Base-by-base conservation (phyloP, 2,113 vertebrate genomes). In the Shinisaurus crocodilurus region DNA sequence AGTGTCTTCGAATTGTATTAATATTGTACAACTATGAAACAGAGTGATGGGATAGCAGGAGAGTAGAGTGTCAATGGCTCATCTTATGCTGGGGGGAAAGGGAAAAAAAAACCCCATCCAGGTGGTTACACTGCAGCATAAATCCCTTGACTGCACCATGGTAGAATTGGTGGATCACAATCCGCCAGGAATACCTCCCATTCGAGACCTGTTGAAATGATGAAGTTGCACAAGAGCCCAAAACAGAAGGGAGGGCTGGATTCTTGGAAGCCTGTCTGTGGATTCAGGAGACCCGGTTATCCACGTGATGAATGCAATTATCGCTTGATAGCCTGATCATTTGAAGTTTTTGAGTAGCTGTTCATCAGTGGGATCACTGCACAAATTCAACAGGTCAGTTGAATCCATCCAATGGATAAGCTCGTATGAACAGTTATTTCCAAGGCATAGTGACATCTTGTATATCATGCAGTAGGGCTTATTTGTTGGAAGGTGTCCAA, bases 1-100 rank as follows among this genome's bases (percentile, higher is more conserved):
- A 57, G 34, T 85, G 72, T 70, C 86, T 85, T 79, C 15, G 3
- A 54, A 60, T 45, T 70, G 50, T 85, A 85, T 80, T 85, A 85
- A 90, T 85, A 50, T 79, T 79, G 82, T 84, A 91, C 93, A 92
- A 93, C 18, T 9, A 63, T 63, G 82, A 60, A 72, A 29, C 27
- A 80, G 65, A 60, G 50, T 81, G 74, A 80, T 45, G 50, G 65
- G 63, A 60, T n/a, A 43, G 65, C 40, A 32, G 75, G 27, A 72
- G 13, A 60, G 74, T 10, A 60, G 82, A 32, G 37, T 23, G 32
- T 72, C 82, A 12, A 4, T 43, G 89, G 89, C 74, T 54, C 4
- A 57, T 20, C 63, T 69, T 40, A 43, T 70, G 43, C 69, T 69
- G 67, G n/a, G n/a, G n/a, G n/a, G n/a, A n/a, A n/a, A n/a, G n/a